These are phyloP conservation scores for Microtus oregoni DNA, from an alignment of 2,113 vertebrate genomes.

Conservation along the genomic window DNA sequence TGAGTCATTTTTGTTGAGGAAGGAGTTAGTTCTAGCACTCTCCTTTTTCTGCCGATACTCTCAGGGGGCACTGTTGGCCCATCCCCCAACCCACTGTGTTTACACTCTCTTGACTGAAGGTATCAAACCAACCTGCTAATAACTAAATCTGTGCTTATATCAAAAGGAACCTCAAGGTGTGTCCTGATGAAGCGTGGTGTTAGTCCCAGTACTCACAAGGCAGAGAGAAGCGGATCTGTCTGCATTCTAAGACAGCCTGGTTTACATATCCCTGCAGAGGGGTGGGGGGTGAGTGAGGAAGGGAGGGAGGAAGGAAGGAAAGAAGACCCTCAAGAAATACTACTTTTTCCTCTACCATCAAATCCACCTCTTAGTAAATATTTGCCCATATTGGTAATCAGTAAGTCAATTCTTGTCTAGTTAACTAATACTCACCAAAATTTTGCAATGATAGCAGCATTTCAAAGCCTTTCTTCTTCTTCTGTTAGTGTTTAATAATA, in stretches of 20 bases:
- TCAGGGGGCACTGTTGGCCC: not conserved
- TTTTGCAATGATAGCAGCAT: not conserved
- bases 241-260: not conserved
- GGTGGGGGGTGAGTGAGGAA: rapidly evolving
- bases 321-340: not conserved
- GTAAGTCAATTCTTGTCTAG: not conserved
- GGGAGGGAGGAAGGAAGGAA: not conserved
- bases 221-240: not conserved
- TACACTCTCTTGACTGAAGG: not conserved
- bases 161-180: not conserved
- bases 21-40: not conserved
- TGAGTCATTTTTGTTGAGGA: not conserved
- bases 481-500: not conserved
- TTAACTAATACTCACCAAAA: not conserved
- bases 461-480: not conserved
- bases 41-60: not conserved
- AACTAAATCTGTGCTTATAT: not conserved
- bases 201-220: not conserved
- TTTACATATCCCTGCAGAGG: not conserved
- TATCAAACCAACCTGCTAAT: not conserved
- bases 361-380: not conserved
- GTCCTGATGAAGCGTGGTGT: too few species aligned
- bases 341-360: not conserved
- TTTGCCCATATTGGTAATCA: not conserved
- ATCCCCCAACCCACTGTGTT: not conserved